Evolutionary conservation across 2,113 vertebrate species (phyloP), one percentile per base, ranked within the genome.

Genomic region (Pyxicephalus adspersus): DNA sequence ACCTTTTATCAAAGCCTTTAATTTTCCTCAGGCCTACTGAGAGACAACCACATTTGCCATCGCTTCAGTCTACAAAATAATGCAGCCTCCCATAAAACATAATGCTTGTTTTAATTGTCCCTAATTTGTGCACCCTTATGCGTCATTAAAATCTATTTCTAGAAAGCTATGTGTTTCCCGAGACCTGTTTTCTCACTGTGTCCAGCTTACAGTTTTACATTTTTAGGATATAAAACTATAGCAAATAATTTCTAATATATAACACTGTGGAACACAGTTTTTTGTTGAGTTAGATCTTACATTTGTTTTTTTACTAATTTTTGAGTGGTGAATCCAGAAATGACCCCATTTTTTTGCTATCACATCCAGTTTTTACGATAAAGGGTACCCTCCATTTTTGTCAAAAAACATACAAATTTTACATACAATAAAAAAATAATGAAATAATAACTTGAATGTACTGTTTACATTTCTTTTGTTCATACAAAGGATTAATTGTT

Each of bases 61-160:
- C 60, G 51, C 15, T 61, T 83, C 84, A 84, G 87, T 86, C 80
- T 86, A 73, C 87, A 82, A 88, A 87, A 79, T 80, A 86, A 80
- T 87, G 77, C 29, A 84, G 76, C 58, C 80, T 84, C 54, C 77
- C 64, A 64, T 89, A 84, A 85, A 85, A 85, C 64, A 52, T 86
- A 85, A 84, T 85, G 82, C 31, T 71, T 74, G 23, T 71, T 84
- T 76, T 87, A 88, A 87, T 88, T 83, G 83, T 82, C 83, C 86
- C 82, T 76, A 85, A 84, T 87, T 80, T 68, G 71, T 81, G 82
- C 83, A 18, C 64, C 26, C 68, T 83, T 66, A 72, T 72, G 76
- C 86, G 74, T 85, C 85, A 87, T 87, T 83, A 83, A 79, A 85
- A 85, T 87, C 80, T 86, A 85, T 88, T 90, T 88, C 80, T 76